Base-by-base conservation (phyloP, 1,140 invertebrate genomes). In the Drosophila paulistorum region DNA sequence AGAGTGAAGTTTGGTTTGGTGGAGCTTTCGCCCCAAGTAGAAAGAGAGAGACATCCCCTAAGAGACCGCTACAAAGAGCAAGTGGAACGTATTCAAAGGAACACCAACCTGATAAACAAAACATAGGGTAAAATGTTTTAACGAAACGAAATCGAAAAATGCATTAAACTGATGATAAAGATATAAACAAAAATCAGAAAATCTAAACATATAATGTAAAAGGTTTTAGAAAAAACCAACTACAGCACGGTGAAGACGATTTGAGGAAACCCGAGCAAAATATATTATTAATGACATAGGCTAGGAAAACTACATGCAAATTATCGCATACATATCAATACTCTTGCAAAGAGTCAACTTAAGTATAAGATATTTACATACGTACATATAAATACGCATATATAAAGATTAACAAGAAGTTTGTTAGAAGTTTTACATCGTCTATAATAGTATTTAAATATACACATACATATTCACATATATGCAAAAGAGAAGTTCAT, bases 271-370 rank as follows among this genome's bases (percentile, higher is more conserved):
- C 13, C 9, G 30, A 37, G n/a, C 35, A 64, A 37, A 6, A 69
- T 67, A 71, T 14, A 57, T 74, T 80, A 64, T 41, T 54, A 14
- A 89, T 87, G 79, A 78, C 73, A 39, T 87, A 87, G 84, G 75
- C 37, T 87, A 77, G 77, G 66, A 65, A 71, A 65, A 73, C 60
- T 64, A 65, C 45, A 63, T 80, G 70, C 71, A 71, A 68, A 72
- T 71, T 80, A 87, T 87, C 83, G 84, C 83, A 87, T 87, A 87
- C 83, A 87, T 87, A 87, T 87, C 83, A 87, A 66, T 17, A 45
- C 83, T 89, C 83, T 87, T 83, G 55, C 73, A 89, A 89, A 87
- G 83, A 78, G 83, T 70, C 48, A 82, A 74, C 63, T 26, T 73
- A 71, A 68, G 54, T 58, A 71, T 55, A 65, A 61, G 39, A 65